phyloP scores from a whole-genome alignment of 2,797 vertebrate species.

The Meriones psammophilus region DNA sequence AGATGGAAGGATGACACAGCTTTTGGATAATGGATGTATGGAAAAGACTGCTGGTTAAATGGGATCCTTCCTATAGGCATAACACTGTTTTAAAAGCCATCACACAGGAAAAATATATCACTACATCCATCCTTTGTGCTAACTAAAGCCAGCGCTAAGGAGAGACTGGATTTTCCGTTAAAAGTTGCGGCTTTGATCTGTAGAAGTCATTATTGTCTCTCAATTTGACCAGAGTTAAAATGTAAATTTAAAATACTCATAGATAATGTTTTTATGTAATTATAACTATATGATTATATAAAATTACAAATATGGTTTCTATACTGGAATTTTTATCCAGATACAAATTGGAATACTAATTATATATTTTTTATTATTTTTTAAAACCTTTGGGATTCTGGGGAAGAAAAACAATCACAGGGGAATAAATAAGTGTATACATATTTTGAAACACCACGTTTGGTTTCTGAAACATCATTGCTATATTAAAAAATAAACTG shows the following conservation, averaged over 20 bases:
- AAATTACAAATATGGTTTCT: slow-evolving; percentile 53
- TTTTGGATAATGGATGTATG: slow-evolving; percentile 10
- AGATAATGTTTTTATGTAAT: slow-evolving; percentile 7
- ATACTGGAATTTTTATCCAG: not conserved
- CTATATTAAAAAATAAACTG: not conserved
- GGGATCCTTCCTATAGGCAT: not conserved
- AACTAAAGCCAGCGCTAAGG: not conserved
- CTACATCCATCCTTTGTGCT: not conserved
- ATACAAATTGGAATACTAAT: slow-evolving; percentile 30
- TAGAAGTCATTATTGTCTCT: not conserved
- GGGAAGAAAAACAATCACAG: slow-evolving; percentile 15
- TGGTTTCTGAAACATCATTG: slow-evolving; percentile 32
- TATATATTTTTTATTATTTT: not conserved
- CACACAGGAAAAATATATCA: not conserved
- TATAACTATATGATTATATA: not conserved
- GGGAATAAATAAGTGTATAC: not conserved
- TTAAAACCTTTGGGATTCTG: not conserved
- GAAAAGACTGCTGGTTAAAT: not conserved
- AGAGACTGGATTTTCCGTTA: not conserved
- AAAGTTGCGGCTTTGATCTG: not conserved
- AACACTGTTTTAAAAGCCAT: not conserved
- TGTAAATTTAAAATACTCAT: not conserved
- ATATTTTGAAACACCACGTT: not conserved
- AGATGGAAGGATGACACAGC: not conserved
- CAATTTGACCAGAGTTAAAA: not conserved